Conservation (phyloP, 2,113 vertebrate species). For the Melanocharis versteri region DNA sequence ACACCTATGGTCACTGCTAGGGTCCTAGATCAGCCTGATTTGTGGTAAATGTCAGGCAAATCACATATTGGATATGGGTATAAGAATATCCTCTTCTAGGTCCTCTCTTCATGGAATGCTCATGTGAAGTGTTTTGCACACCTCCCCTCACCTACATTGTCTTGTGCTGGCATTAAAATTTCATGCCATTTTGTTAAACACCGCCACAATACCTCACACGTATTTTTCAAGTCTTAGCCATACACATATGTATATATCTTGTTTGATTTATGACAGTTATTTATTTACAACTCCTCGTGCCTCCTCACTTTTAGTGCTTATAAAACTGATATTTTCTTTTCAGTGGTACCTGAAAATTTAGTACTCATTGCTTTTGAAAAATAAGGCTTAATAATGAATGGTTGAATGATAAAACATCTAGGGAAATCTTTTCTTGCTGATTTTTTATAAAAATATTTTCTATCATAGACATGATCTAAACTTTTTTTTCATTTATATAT, state of each 20-base stretch:
- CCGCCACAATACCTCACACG: background rate
- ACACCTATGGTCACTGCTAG: rapidly evolving
- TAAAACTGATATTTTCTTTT: background rate
- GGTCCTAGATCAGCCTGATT: background rate
- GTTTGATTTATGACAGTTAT: background rate
- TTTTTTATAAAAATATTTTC: background rate
- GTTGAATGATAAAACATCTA: background rate
- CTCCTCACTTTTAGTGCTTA: background rate
- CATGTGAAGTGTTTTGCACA: background rate
- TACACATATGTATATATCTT: background rate
- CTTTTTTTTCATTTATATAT: background rate
- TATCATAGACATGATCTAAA: background rate
- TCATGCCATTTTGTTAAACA: background rate
- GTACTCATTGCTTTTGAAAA: background rate
- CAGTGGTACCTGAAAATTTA: background rate
- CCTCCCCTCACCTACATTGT: too few species aligned
- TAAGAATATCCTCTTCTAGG: background rate
- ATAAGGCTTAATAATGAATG: background rate
- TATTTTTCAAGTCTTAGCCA: background rate
- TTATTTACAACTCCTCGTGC: background rate
- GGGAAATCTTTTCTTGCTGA: background rate
- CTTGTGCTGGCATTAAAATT: background rate
- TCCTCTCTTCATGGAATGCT: background rate
- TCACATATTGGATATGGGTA: background rate
- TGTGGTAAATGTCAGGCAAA: background rate